Conservation (phyloP, 2,797 vertebrate species). For the Sebastes itinus region DNA sequence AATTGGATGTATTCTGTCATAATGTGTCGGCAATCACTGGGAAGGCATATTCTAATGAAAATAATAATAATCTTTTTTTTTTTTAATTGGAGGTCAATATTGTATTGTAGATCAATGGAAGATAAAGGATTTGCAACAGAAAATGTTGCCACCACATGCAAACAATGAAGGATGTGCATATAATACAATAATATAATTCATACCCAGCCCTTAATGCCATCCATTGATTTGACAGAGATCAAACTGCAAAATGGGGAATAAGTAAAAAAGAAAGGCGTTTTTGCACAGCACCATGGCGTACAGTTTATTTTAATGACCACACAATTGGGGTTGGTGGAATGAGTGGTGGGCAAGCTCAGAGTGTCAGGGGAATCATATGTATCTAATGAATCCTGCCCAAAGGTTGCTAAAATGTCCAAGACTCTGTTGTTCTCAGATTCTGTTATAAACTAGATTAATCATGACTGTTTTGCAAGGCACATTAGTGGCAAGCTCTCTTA, state of each 20-base stretch:
- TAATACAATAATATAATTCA: neutral
- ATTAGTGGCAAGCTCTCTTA: conserved; percentile 4
- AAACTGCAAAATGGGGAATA: neutral
- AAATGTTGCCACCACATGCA: neutral
- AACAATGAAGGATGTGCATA: neutral
- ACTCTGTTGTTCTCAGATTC: neutral
- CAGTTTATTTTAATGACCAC: neutral
- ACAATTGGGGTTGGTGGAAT: neutral
- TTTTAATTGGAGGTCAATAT: neutral
- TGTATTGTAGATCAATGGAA: neutral
- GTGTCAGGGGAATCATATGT: neutral
- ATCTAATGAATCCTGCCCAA: neutral
- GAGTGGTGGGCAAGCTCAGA: neutral
- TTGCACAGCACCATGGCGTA: neutral
- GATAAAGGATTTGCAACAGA: neutral
- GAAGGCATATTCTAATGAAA: neutral
- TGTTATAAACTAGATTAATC: neutral
- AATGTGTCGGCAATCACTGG: neutral
- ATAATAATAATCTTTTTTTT: neutral
- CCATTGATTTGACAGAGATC: neutral
- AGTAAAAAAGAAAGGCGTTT: neutral
- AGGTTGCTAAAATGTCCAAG: neutral
- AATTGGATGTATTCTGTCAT: neutral
- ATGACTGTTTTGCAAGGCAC: neutral
- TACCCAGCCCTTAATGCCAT: neutral